Evolutionary conservation across 2,113 vertebrate genomes (phyloP).

Genomic region (Pluvianellus socialis): DNA sequence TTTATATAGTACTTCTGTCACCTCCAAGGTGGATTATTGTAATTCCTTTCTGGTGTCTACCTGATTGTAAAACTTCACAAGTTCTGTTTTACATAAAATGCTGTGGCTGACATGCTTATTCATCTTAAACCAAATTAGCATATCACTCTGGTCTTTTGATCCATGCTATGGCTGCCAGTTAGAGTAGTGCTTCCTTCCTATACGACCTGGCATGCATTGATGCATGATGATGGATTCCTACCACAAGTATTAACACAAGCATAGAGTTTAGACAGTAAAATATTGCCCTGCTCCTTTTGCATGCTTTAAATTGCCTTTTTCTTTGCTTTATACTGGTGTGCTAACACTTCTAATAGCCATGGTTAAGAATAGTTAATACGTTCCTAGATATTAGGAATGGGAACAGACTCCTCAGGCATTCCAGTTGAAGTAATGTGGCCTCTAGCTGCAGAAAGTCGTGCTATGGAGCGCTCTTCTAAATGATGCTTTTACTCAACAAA

Average conservation of each 20-base stretch:
- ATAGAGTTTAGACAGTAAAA: slow-evolving; percentile 15
- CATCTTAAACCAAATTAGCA: slow-evolving; percentile 59
- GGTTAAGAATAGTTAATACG: slow-evolving; percentile 21
- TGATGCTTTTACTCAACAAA: background rate
- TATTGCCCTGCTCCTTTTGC: slow-evolving; percentile 9
- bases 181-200: background rate
- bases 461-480: background rate
- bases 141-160: slow-evolving; percentile 55
- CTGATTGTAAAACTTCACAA: slow-evolving; percentile 57
- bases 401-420: background rate
- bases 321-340: slow-evolving; percentile 23
- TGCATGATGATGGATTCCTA: background rate
- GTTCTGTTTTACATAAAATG: slow-evolving; percentile 54
- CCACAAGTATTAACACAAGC: slow-evolving; percentile 23
- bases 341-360: background rate
- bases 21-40: slow-evolving; percentile 51
- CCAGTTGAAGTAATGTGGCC: background rate
- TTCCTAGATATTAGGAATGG: background rate
- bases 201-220: background rate
- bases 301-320: background rate
- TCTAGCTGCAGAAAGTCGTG: background rate
- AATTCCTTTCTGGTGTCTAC: slow-evolving; percentile 55
- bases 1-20: slow-evolving; percentile 42
- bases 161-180: slow-evolving; percentile 25
- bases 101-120: slow-evolving; percentile 25